Percentiles rank a stretch among this genome's conserved stretches.
Conservation (phyloP, 1,140 invertebrate genomes). For the Monomorium pharaonis region DNA sequence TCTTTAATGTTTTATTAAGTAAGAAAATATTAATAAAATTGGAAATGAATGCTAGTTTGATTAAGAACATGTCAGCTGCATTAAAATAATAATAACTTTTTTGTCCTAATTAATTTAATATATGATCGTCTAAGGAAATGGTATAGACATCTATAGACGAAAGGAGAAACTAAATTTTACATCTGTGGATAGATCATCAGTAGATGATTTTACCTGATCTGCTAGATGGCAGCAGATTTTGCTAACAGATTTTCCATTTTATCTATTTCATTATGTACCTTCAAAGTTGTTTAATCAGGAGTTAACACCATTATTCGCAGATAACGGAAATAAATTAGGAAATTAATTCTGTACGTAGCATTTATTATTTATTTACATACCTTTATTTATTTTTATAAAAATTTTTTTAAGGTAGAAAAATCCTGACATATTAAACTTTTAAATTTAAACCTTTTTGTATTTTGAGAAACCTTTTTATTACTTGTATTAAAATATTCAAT, state of each 20-base stretch:
- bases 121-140: not conserved
- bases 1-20: not conserved
- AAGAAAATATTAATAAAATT: not conserved
- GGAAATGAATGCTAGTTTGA: not conserved
- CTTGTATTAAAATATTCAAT: too few relatives aligned
- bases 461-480: too few relatives aligned
- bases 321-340: not conserved
- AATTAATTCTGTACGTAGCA: not conserved
- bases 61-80: not conserved
- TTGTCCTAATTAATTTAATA: not conserved
- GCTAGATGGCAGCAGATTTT: not conserved
- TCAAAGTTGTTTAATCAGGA: too few relatives aligned
- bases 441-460: too few relatives aligned
- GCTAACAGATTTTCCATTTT: not conserved
- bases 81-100: not conserved
- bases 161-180: constrained; percentile 37
- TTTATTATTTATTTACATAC: too few relatives aligned
- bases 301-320: too few relatives aligned
- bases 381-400: too few relatives aligned
- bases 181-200: constrained; percentile 3
- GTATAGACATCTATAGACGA: constrained; percentile 50
- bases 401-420: too few relatives aligned
- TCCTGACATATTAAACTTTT: too few relatives aligned
- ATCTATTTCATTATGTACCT: too few relatives aligned
- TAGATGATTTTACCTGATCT: not conserved